Evolutionary conservation across 2,797 vertebrate species (phyloP).

Genomic region (Ambastaia sidthimunki): DNA sequence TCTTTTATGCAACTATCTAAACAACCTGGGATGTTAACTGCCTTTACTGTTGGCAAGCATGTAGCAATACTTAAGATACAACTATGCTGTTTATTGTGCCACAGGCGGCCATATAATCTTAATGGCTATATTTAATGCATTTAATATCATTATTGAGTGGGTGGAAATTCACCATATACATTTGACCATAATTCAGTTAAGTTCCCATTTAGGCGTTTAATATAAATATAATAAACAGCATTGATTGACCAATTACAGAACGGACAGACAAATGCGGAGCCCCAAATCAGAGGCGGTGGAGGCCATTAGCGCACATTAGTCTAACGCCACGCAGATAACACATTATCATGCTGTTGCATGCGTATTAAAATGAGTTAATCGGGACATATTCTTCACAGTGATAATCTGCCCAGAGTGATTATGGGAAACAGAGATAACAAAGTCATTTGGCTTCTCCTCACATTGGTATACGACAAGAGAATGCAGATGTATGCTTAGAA

Average conservation of each 20-base stretch:
- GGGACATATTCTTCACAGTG: conserved; percentile 45
- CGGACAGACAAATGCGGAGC: conserved; percentile 3
- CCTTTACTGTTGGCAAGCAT: neutral
- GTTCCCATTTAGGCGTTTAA: conserved; percentile 21
- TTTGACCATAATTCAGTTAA: conserved; percentile 5
- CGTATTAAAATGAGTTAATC: conserved; percentile 50
- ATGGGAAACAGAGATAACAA: conserved; percentile 41
- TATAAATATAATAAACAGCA: conserved; percentile 37
- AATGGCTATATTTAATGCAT: neutral
- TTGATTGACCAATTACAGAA: conserved; percentile 48
- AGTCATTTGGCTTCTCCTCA: conserved; percentile 29
- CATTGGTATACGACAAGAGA: conserved; percentile 34
- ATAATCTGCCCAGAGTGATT: conserved; percentile 52
- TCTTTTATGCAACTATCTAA: neutral
- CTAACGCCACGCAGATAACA: conserved; percentile 45
- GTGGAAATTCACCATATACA: neutral
- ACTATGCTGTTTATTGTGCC: neutral
- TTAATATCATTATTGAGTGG: neutral
- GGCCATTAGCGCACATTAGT: conserved; percentile 52
- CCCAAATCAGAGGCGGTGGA: conserved; percentile 23
- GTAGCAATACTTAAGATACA: conserved; percentile 1
- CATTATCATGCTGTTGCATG: conserved; percentile 38
- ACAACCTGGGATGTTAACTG: neutral
- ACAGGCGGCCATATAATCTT: neutral
- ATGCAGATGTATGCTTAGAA: conserved; percentile 31